Evolutionary conservation across 2,113 vertebrate genomes (phyloP).

Genomic region (Tetrax tetrax): DNA sequence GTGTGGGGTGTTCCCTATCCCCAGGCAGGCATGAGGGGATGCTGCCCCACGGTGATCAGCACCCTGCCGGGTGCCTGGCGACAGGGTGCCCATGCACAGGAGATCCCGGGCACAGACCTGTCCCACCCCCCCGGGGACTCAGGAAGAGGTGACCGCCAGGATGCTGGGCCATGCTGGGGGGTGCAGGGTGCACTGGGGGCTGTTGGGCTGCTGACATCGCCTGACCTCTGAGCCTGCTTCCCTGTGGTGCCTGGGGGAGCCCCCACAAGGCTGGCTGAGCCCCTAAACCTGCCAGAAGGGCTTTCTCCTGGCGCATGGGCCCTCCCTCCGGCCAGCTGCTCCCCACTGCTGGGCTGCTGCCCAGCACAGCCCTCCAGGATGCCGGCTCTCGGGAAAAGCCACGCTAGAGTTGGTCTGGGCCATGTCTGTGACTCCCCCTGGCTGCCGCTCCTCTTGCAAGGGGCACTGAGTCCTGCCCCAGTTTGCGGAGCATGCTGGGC

Average conservation of each 20-base stretch:
- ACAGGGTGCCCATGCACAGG: background rate
- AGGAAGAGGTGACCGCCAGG: background rate
- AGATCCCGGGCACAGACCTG: background rate
- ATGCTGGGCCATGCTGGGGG: background rate
- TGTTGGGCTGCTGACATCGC: background rate
- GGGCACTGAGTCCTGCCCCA: background rate
- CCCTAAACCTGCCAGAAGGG: background rate
- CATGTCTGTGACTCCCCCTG: rapidly evolving
- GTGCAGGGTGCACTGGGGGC: background rate
- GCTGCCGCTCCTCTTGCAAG: background rate
- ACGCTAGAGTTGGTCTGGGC: rapidly evolving
- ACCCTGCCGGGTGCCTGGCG: background rate
- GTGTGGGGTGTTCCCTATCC: background rate
- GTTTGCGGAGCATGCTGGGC: background rate
- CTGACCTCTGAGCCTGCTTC: background rate
- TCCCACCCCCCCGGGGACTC: background rate
- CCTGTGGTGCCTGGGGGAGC: too few species aligned
- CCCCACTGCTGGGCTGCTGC: background rate
- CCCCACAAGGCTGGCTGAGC: background rate
- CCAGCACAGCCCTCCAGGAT: background rate
- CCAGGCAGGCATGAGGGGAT: background rate
- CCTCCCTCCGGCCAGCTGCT: background rate
- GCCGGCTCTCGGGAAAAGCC: background rate
- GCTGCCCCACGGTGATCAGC: background rate
- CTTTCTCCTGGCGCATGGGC: background rate